These are phyloP conservation scores for Shinisaurus crocodilurus DNA, from an alignment of 2,113 vertebrate genomes.

Conservation along the genomic window DNA sequence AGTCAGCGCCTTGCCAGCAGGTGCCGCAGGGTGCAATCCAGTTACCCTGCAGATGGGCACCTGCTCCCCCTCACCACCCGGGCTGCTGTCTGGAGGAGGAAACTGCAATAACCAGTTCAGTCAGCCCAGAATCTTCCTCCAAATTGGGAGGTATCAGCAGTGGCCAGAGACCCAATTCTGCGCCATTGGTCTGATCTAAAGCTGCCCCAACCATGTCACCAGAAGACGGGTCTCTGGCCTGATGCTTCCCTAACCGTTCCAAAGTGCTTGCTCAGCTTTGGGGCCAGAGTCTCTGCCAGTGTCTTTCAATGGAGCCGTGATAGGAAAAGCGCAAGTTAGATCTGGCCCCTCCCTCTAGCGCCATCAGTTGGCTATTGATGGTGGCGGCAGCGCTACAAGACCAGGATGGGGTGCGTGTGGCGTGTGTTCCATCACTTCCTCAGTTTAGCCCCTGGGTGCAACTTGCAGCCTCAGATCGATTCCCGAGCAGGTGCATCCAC, in stretches of 20 bases:
- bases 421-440: background rate
- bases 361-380: background rate
- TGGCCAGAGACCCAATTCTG: background rate
- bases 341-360: background rate
- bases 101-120: background rate
- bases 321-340: background rate
- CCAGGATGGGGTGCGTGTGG: background rate
- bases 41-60: background rate
- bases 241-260: background rate
- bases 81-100: background rate
- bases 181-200: background rate
- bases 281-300: background rate
- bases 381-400: background rate
- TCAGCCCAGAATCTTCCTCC: background rate
- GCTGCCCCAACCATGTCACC: too few relatives aligned
- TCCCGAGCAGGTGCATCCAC: constrained; percentile 44
- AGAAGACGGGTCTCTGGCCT: background rate
- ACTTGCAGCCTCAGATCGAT: background rate
- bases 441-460: background rate
- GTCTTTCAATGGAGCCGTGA: background rate
- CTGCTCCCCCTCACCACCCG: background rate
- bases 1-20: background rate
- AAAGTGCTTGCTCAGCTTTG: background rate
- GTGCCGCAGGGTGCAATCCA: background rate
- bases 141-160: background rate